phyloP scores from a whole-genome alignment of 1,140 invertebrate species.

The Rhagoletis pomonella region DNA sequence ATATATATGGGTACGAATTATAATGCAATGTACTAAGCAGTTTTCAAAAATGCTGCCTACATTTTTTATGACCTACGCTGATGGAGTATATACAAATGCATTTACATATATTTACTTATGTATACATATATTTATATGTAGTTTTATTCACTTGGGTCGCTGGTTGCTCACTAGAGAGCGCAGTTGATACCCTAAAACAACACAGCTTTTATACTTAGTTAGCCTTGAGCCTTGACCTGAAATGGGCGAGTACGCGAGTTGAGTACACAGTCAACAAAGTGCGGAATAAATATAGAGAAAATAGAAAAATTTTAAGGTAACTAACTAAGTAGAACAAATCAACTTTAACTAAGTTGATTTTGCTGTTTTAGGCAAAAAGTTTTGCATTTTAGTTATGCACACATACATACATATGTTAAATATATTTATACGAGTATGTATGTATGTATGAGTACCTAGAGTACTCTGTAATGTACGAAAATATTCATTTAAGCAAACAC shows the following conservation, averaged over 20 bases:
- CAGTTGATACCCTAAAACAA: background rate
- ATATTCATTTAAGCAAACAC: background rate
- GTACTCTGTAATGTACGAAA: background rate
- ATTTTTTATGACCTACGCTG: background rate
- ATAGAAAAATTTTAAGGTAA: conserved; percentile 8
- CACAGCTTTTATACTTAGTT: background rate
- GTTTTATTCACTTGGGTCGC: too few relatives aligned
- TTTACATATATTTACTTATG: too few relatives aligned
- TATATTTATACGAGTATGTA: too few relatives aligned
- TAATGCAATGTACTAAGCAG: background rate
- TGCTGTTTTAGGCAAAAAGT: conserved; percentile 13
- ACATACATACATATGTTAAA: background rate
- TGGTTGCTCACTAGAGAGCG: too few relatives aligned
- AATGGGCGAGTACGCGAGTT: background rate
- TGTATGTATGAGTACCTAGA: background rate
- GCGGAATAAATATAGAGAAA: background rate
- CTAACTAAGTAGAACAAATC: background rate
- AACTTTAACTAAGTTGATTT: background rate
- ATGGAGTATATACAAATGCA: background rate
- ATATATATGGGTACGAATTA: background rate
- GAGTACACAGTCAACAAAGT: background rate
- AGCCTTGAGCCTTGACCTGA: conserved; percentile 9
- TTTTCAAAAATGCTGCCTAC: background rate
- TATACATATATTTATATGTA: too few relatives aligned
- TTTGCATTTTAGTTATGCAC: background rate